These are phyloP conservation scores for Pholis gunnellus DNA, from an alignment of 2,113 vertebrate genomes.

Conservation along the genomic window DNA sequence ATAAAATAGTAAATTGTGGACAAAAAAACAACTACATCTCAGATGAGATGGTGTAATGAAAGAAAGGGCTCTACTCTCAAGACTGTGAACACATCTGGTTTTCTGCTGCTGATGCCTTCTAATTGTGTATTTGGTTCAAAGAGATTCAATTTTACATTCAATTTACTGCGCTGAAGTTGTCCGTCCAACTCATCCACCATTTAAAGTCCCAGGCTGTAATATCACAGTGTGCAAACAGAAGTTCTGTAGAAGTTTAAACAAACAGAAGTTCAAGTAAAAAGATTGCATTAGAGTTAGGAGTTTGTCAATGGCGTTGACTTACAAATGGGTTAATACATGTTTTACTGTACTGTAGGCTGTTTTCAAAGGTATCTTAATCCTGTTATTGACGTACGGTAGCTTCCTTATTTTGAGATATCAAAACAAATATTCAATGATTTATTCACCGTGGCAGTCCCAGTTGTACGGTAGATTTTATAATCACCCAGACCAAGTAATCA, in stretches of 20 bases:
- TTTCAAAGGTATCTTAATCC: neutral
- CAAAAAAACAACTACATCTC: neutral
- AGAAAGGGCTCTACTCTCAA: neutral
- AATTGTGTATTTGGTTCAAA: constrained; percentile 8
- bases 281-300: neutral
- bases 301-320: neutral
- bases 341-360: neutral
- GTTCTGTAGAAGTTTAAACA: too few species aligned
- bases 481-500: neutral
- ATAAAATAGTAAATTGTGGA: neutral
- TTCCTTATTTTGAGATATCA: neutral
- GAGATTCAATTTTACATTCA: constrained; percentile 28
- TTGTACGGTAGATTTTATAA: neutral
- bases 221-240: too few species aligned
- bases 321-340: neutral
- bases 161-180: constrained; percentile 17
- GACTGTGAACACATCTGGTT: constrained; percentile 10
- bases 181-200: neutral
- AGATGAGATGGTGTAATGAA: neutral
- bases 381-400: neutral
- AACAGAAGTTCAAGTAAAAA: neutral
- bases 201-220: neutral
- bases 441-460: neutral
- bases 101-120: constrained; percentile 1
- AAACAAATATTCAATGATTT: too few species aligned